Conservation (phyloP, 2,888 invertebrate genomes). For the Drosophila yooni region DNA sequence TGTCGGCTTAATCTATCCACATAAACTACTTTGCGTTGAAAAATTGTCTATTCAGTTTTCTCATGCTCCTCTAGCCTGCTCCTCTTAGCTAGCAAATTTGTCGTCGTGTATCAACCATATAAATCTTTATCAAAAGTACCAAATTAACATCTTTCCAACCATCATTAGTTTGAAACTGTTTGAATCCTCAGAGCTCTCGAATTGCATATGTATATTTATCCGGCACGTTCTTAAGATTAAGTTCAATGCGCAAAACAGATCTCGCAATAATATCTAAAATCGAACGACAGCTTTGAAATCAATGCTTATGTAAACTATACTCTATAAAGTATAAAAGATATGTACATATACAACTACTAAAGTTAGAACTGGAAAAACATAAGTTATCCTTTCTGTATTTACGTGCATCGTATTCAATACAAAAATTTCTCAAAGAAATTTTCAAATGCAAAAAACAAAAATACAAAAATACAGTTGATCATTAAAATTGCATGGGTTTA, state of each 20-base stretch:
- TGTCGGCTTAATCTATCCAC: neutral
- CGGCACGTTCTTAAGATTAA: slow-evolving; percentile 19
- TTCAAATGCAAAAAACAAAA: slow-evolving; percentile 26
- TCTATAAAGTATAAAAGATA: slow-evolving; percentile 40
- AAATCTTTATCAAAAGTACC: neutral
- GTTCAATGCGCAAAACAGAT: slow-evolving; percentile 61
- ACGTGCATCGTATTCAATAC: slow-evolving; percentile 54
- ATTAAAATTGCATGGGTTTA: slow-evolving; percentile 30
- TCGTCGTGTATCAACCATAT: neutral
- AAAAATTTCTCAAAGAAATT: slow-evolving; percentile 58
- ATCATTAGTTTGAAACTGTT: neutral
- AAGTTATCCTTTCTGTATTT: slow-evolving; percentile 34
- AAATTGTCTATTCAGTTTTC: neutral
- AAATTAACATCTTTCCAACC: neutral
- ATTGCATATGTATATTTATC: slow-evolving; percentile 45
- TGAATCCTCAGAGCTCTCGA: slow-evolving; percentile 19
- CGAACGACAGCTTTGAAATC: slow-evolving; percentile 38
- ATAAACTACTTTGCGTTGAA: neutral
- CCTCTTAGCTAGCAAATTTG: neutral
- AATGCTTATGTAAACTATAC: slow-evolving; percentile 36
- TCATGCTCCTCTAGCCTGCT: neutral
- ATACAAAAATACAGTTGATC: slow-evolving; percentile 10
- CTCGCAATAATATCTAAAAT: slow-evolving; percentile 65
- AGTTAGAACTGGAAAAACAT: slow-evolving; percentile 40
- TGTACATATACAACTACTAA: slow-evolving; percentile 58